phyloP scores from a whole-genome alignment of 2,888 invertebrate genomes.

The Thelaira solivaga region DNA sequence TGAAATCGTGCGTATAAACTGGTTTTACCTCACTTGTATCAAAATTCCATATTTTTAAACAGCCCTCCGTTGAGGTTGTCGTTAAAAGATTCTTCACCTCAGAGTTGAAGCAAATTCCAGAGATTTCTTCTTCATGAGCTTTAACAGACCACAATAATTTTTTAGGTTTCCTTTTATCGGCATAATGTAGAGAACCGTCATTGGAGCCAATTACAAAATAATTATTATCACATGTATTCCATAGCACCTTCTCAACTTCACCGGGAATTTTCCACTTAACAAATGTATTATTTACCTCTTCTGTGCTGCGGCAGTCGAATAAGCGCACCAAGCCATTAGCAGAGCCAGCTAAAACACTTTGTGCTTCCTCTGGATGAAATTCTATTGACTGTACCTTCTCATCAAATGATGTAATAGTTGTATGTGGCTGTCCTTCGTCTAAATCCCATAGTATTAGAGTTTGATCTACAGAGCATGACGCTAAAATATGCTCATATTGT shows the following conservation, averaged over 20 bases:
- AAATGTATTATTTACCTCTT: constrained; percentile 75
- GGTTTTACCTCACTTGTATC: constrained; percentile 68
- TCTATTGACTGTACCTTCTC: constrained; percentile 91
- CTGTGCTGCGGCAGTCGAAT: constrained; percentile 90
- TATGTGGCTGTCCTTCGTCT: constrained; percentile 86
- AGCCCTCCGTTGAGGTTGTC: constrained; percentile 87
- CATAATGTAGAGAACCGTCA: constrained; percentile 83
- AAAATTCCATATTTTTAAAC: constrained; percentile 91
- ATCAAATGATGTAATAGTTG: constrained; percentile 83
- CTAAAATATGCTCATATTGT: constrained; percentile 87
- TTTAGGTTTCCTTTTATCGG: constrained; percentile 84
- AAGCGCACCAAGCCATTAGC: constrained; percentile 89
- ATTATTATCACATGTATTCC: constrained; percentile 89
- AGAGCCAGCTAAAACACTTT: constrained; percentile 88
- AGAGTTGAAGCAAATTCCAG: constrained; percentile 86
- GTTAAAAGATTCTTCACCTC: constrained; percentile 86
- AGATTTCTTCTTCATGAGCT: constrained; percentile 90
- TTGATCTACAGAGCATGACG: constrained; percentile 94
- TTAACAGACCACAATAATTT: constrained; percentile 84
- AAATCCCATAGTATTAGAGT: constrained; percentile 95
- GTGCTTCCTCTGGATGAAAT: constrained; percentile 90
- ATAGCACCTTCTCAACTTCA: constrained; percentile 91
- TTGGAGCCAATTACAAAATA: constrained; percentile 83
- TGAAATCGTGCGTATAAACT: constrained; percentile 78
- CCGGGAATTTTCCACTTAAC: constrained; percentile 82